Conservation (phyloP, 1,140 invertebrate genomes). For the Thalassaphorura encarpata region DNA sequence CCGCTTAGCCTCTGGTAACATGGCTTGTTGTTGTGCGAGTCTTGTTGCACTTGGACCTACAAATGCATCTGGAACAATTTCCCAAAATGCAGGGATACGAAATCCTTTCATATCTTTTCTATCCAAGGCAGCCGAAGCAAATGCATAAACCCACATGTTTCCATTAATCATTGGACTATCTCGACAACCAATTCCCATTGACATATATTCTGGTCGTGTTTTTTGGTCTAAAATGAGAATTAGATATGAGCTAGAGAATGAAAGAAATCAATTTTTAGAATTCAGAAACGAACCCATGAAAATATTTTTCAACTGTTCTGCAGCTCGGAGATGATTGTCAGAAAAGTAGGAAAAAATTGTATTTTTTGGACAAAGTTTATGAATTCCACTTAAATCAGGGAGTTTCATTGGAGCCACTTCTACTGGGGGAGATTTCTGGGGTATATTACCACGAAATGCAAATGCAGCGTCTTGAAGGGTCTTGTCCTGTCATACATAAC, state of each 20-base stretch:
- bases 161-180: conserved; percentile 27
- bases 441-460: neutral
- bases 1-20: conserved; percentile 1
- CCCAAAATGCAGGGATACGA: conserved; percentile 25
- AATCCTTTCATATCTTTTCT: conserved; percentile 25
- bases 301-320: conserved; percentile 12
- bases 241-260: neutral
- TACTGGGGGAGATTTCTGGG: neutral
- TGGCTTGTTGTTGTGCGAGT: conserved; percentile 8
- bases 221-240: conserved; percentile 8
- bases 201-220: conserved; percentile 2
- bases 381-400: conserved; percentile 7
- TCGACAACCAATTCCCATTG: conserved; percentile 19
- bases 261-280: conserved; percentile 3
- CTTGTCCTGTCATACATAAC: neutral
- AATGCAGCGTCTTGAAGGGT: neutral
- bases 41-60: conserved; percentile 3
- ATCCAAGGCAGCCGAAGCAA: conserved; percentile 17
- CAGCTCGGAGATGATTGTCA: conserved; percentile 24
- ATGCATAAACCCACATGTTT: conserved; percentile 26
- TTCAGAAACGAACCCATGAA: conserved; percentile 22
- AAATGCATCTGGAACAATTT: conserved; percentile 31
- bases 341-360: conserved; percentile 28
- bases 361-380: conserved; percentile 17
- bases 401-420: neutral